Evolutionary conservation across 2,888 invertebrate species (phyloP), one percentile per base, ranked within the genome.

Genomic region (Eledona agricola): DNA sequence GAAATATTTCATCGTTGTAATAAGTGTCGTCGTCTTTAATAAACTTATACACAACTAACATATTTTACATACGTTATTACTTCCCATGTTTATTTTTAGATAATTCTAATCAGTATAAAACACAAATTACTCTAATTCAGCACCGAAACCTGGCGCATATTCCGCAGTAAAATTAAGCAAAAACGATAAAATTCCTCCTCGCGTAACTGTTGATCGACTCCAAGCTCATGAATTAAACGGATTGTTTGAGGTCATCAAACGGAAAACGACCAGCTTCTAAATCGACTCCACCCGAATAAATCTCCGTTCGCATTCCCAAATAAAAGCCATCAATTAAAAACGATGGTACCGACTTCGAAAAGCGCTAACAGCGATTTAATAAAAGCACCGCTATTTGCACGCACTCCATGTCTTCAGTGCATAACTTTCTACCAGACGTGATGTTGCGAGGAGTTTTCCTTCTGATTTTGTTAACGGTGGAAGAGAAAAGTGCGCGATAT

Each of bases 401-500:
- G 22, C 9, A 3, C 10, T 4, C 17, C 17, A 29, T 22, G 29
- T 25, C 34, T 40, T 35, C 10, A 42, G 51, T 45, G 26, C 19
- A 29, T 31, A 15, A 29, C 29, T 43, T 51, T 20, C 37, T 28
- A 11, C 43, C 26, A 12, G 10, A 26, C 29, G 31, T 22, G 37
- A 52, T 52, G 52, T 19, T 32, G 12, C 28, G 25, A 25, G 12
- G n/a, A 9, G 3, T 52, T 15, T 20, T 31, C 23, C 12, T 52
- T 12, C 7, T 42, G 15, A 9, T 42, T 16, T 32, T 47, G 9
- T 29, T 37, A 22, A 6, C 38, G 4, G 9, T 49, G 1, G 22
- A 49, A n/a, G 25, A 32, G 9, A 23, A 32, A 7, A 42, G 10
- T 19, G 54, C 66, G 4, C 64, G 72, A 42, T 70, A 70, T 54